Conservation (phyloP, 2,888 invertebrate genomes). For the Chrysodeixis includens region DNA sequence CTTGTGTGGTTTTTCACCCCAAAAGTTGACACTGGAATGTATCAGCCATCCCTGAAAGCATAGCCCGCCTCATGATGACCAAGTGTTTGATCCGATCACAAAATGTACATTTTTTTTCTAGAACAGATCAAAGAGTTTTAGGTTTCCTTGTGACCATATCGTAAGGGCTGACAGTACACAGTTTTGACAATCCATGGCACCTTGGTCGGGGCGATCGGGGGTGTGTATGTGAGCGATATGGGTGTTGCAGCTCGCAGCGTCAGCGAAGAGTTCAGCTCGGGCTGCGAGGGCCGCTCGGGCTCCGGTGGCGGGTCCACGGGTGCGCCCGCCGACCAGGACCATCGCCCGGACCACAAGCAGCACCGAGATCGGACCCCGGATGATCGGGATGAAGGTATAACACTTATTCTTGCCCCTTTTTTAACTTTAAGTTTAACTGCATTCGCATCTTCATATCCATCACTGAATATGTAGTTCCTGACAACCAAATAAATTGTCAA, state of each 20-base stretch:
- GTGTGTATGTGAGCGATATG: slow-evolving; percentile 80
- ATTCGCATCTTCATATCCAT: no score
- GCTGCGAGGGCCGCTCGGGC: slow-evolving; percentile 97
- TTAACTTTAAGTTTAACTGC: no score
- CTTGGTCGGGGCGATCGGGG: slow-evolving; percentile 62
- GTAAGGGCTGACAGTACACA: slow-evolving; percentile 29
- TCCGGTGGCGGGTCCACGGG: slow-evolving; percentile 90
- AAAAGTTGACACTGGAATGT: slow-evolving; percentile 18
- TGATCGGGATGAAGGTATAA: slow-evolving; percentile 97
- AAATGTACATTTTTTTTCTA: background rate
- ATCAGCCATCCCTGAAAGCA: slow-evolving; percentile 11
- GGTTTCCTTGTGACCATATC: slow-evolving; percentile 21
- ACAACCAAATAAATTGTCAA: no score
- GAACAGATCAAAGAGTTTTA: background rate
- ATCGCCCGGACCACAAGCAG: slow-evolving; percentile 87
- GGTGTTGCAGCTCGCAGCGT: slow-evolving; percentile 95
- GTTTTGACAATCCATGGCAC: slow-evolving; percentile 47
- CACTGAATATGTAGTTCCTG: no score
- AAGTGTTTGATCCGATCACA: slow-evolving; percentile 38
- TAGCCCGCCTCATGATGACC: slow-evolving; percentile 10
- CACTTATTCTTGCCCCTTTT: background rate
- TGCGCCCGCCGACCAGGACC: slow-evolving; percentile 85
- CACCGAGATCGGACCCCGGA: slow-evolving; percentile 94
- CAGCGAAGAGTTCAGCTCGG: slow-evolving; percentile 99
- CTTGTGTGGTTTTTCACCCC: slow-evolving; percentile 17